Base-by-base conservation (phyloP, 2,888 invertebrate genomes). In the Agriopis marginaria region DNA sequence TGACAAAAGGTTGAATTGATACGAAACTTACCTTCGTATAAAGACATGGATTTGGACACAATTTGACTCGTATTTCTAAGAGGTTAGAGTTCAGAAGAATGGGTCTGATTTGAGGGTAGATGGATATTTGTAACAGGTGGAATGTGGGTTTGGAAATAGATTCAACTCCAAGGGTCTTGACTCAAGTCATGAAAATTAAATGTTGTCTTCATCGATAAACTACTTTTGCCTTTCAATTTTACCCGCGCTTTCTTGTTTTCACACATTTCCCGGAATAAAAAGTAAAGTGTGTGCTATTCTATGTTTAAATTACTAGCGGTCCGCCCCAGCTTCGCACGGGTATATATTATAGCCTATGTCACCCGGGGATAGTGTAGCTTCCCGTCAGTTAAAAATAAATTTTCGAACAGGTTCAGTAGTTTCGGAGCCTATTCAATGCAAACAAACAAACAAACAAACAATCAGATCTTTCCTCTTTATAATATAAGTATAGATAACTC, bases 101-200 rank as follows among this genome's bases (percentile, higher is more conserved):
- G 23, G 54, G 39, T 45, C 51, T 11, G 54, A 17, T 62, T 45
- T 56, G 50, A 53, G 50, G 50, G 62, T 65, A 45, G 49, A 66
- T 66, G 44, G 53, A 64, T 69, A 63, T 71, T 71, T 68, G 58
- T 67, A 65, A 71, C 69, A 72, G 66, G 62, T 65, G 66, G 68
- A 70, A 70, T 75, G 71, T 74, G 61, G 69, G 74, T 69, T 75
- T 73, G 71, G 73, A 77, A 79, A 79, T 81, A 78, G 77, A 75
- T 79, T 74, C 66, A 63, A 73, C 74, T 71, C 74, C 62, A 62
- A 45, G 63, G 47, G 58, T 71, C 62, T 45, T 8, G 40, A 61
- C 40, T 60, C 55, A 32, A 56, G 53, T 42, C 50, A 47, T 58
- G 45, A 10, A 23, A 51, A 51, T 51, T 23, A 10, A 51, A 51